Conservation (phyloP, 2,888 invertebrate genomes). For the Hecatera dysodea region DNA sequence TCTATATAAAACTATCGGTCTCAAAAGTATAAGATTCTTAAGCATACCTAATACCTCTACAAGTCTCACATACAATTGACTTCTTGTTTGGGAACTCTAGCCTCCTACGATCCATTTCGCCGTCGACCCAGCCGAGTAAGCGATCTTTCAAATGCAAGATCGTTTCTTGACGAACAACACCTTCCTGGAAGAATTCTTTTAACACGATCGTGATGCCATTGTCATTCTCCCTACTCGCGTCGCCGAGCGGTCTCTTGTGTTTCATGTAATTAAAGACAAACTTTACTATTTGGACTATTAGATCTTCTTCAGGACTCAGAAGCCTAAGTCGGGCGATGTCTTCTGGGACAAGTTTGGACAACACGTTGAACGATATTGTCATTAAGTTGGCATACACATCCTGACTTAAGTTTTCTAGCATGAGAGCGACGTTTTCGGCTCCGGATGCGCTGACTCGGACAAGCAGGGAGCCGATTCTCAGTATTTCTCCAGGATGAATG, state of each 20-base stretch:
- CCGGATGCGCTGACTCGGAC: constrained; percentile 82
- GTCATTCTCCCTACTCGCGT: constrained; percentile 76
- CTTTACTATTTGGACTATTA: constrained; percentile 83
- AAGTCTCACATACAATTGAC: constrained; percentile 77
- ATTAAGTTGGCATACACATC: constrained; percentile 83
- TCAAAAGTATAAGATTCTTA: constrained; percentile 58
- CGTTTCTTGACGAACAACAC: constrained; percentile 80
- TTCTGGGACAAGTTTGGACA: constrained; percentile 80
- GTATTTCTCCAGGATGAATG: constrained; percentile 84
- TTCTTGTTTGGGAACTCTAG: constrained; percentile 76
- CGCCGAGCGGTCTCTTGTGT: constrained; percentile 82
- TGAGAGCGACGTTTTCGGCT: constrained; percentile 79
- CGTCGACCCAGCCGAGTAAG: constrained; percentile 77
- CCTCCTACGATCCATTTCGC: constrained; percentile 75
- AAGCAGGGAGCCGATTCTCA: constrained; percentile 81
- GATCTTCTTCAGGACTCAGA: constrained; percentile 84
- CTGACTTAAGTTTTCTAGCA: constrained; percentile 82
- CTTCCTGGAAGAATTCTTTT: constrained; percentile 87
- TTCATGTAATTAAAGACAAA: constrained; percentile 87
- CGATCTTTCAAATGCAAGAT: constrained; percentile 80
- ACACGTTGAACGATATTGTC: constrained; percentile 82
- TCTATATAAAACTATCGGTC: constrained; percentile 9
- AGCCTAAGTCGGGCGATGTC: constrained; percentile 82
- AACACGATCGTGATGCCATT: constrained; percentile 81
- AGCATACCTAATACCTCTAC: constrained; percentile 80